Evolutionary conservation across 2,888 invertebrate species (phyloP).

Genomic region (Dione vanillae): DNA sequence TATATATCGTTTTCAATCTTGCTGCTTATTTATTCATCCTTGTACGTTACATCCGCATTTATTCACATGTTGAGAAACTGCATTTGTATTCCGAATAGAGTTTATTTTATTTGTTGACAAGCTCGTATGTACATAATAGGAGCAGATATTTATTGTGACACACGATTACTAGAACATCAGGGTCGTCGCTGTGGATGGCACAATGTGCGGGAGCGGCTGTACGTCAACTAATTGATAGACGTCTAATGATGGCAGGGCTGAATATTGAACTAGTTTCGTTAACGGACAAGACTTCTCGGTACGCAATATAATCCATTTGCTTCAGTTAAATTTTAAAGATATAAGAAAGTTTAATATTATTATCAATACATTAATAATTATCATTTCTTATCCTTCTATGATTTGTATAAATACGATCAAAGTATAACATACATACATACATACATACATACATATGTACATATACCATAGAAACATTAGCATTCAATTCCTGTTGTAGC

Average conservation of each 20-base stretch:
- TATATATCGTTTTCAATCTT: neutral
- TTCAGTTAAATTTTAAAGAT: neutral
- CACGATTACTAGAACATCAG: constrained; percentile 11
- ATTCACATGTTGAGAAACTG: constrained; percentile 1
- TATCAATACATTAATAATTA: no score
- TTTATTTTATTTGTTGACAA: neutral
- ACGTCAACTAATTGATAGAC: constrained; percentile 32
- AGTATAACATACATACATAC: no score
- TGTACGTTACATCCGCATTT: constrained; percentile 6
- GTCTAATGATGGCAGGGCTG: constrained; percentile 28
- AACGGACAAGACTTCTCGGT: constrained; percentile 26
- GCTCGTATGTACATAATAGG: constrained; percentile 7
- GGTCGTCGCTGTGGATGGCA: constrained; percentile 23
- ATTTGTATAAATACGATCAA: neutral
- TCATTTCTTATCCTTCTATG: no score
- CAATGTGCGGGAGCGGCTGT: constrained; percentile 23
- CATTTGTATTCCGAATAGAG: constrained; percentile 13
- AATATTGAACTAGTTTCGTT: constrained; percentile 33
- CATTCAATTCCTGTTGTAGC: constrained; percentile 27
- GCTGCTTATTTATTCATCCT: neutral
- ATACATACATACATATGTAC: neutral
- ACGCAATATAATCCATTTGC: constrained; percentile 32
- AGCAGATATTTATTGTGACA: constrained; percentile 15
- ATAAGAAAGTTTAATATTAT: no score
- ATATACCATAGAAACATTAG: constrained; percentile 7